These are phyloP conservation scores for Teleiodes luculella DNA, from an alignment of 2,888 invertebrate species.

Conservation along the genomic window DNA sequence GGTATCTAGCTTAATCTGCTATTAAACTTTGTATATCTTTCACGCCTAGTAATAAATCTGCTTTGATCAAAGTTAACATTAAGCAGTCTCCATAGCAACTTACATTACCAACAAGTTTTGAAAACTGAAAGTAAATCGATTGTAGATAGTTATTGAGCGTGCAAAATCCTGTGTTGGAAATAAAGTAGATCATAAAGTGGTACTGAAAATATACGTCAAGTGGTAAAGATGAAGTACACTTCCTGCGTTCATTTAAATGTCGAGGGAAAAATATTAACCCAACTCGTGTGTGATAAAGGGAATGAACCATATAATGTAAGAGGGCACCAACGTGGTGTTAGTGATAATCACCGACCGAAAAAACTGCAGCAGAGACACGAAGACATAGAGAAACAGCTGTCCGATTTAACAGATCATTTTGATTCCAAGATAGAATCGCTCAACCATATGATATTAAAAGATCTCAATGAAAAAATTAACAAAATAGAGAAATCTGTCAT, in stretches of 20 bases:
- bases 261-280: neutral
- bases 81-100: neutral
- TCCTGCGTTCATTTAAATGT: neutral
- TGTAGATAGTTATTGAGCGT: neutral
- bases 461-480: neutral
- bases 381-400: neutral
- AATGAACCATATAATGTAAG: neutral
- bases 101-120: neutral
- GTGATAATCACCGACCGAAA: neutral
- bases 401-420: neutral
- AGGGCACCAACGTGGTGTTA: neutral
- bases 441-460: neutral
- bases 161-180: neutral
- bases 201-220: too few relatives aligned
- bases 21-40: too few relatives aligned
- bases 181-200: too few relatives aligned
- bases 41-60: too few relatives aligned
- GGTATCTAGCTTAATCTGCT: too few relatives aligned
- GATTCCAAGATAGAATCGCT: neutral
- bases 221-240: neutral
- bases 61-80: too few relatives aligned
- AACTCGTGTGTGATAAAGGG: neutral
- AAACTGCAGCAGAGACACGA: neutral
- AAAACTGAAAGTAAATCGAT: neutral
- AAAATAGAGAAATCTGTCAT: neutral